Evolutionary conservation across 1,140 invertebrate genomes (phyloP).

Genomic region (Habropoda laboriosa): DNA sequence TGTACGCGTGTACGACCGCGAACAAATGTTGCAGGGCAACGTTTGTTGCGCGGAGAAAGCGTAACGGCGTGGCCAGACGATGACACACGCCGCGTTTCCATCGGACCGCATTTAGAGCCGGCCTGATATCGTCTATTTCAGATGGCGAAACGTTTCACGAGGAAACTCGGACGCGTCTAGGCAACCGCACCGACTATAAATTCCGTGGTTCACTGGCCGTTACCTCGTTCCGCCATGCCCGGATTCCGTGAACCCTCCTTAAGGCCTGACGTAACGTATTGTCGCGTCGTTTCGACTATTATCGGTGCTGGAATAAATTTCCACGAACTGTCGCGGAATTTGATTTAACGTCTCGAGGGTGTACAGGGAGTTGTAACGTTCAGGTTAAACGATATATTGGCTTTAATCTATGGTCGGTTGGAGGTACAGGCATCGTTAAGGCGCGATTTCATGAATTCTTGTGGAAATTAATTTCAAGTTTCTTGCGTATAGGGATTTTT

Average conservation of each 20-base stretch:
- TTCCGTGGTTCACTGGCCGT: slow-evolving; percentile 25
- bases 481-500: no score
- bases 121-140: slow-evolving; percentile 32
- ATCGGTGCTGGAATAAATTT: background rate
- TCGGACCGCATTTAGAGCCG: slow-evolving; percentile 60
- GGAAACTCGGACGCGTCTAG: slow-evolving; percentile 26
- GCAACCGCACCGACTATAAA: slow-evolving; percentile 17
- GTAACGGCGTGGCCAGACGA: slow-evolving; percentile 66
- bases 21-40: slow-evolving; percentile 1
- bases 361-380: no score
- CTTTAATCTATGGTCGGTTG: no score
- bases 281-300: background rate
- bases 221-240: background rate
- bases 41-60: slow-evolving; percentile 25
- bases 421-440: no score
- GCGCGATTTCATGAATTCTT: no score
- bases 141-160: slow-evolving; percentile 31
- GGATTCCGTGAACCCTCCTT: slow-evolving; percentile 5
- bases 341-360: no score
- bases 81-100: slow-evolving; percentile 61
- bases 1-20: background rate
- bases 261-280: background rate
- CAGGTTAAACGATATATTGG: no score
- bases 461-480: no score
- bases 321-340: background rate